Base-by-base conservation (phyloP, 23 tunicate genomes). In the Ascidia mentula region DNA sequence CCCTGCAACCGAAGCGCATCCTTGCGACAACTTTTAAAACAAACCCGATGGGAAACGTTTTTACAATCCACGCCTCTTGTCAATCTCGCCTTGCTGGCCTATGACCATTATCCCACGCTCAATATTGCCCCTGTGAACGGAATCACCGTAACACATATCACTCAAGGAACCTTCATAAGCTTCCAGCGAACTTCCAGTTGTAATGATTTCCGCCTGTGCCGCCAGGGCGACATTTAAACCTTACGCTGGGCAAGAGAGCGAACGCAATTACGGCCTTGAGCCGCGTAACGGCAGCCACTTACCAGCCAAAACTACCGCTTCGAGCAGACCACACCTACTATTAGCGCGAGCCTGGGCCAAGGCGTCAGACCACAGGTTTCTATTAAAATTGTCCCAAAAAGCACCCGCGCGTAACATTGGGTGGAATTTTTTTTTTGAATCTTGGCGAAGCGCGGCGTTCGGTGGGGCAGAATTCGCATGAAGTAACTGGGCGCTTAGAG, bases 211-310 rank as follows among this genome's bases (percentile, higher is more conserved):
- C 65, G 22, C 65, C 65, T 26, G 2, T 28, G 13, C 65, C 65
- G 65, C 65, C 65, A 53, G 24, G 22, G 28, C 65, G 65, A 53
- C 24, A 53, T 28, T 53, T 53, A 53, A 53, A 53, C 28, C 13
- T 9, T 26, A 3, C 65, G n/a, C n/a, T n/a, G n/a, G 65, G 65
- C 65, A 53, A 53, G 28, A 53, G 22, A 9, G 65, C 1, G 65
- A 53, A 53, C 24, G 24, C 65, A 53, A 53, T 53, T 53, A 53
- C 65, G 65, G 65, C 2, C 65, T n/a, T 53, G 65, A 53, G 65
- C 65, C 24, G 22, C 7, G 65, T n/a, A 9, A 53, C 13, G 65
- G 65, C 65, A 53, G 4, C 65, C 65, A 53, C 65, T 53, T 53
- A 53, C 13, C 4, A 53, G 13, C 13, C 1, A 28, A 20, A 53